Conservation (phyloP, 2,797 vertebrate species). For the Oreochromis mossambicus region DNA sequence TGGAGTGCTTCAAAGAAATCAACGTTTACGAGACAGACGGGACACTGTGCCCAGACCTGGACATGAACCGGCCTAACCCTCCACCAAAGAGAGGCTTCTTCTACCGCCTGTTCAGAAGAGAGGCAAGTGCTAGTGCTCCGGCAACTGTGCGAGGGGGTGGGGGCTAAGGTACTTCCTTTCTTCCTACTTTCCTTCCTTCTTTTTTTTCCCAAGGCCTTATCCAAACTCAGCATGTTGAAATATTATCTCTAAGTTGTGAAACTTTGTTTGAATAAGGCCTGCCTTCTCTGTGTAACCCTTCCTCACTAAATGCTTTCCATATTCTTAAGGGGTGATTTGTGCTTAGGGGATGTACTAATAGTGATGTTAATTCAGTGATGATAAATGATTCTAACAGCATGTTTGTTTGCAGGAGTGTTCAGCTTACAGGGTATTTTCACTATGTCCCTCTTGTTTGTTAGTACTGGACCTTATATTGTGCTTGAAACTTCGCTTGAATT, state of each 20-base stretch:
- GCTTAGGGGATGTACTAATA: neutral
- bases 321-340: neutral
- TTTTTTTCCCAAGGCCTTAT: constrained; percentile 22
- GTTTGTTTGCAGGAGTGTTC: neutral
- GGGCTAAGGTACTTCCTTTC: constrained; percentile 76
- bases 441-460: neutral
- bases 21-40: constrained; percentile 80
- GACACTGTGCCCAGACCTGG: constrained; percentile 70
- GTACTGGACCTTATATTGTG: neutral
- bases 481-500: neutral
- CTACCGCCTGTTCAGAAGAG: constrained; percentile 85
- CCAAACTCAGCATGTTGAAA: constrained; percentile 18
- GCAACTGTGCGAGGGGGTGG: constrained; percentile 75
- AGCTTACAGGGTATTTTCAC: neutral
- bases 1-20: constrained; percentile 91
- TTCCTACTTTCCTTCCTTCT: constrained; percentile 45
- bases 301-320: neutral
- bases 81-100: constrained; percentile 87
- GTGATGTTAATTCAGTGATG: neutral
- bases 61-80: constrained; percentile 71
- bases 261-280: constrained; percentile 14
- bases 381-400: neutral
- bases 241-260: neutral
- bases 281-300: neutral
- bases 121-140: constrained; percentile 82